Evolutionary conservation across 2,113 vertebrate species (phyloP).

Genomic region (Grantiella picta): DNA sequence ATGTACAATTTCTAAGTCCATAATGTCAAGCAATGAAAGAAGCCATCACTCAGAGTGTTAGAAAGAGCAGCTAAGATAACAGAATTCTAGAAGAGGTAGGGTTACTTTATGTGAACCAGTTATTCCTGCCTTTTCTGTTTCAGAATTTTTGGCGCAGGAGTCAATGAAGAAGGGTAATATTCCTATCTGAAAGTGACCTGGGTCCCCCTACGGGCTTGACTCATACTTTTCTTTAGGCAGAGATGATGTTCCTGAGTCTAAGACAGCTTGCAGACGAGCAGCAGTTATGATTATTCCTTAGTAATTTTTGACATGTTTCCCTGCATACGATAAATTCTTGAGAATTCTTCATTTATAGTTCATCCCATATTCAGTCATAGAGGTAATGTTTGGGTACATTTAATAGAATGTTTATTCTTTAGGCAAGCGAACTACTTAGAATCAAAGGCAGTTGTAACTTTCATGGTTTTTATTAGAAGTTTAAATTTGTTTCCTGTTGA

Average conservation of each 20-base stretch:
- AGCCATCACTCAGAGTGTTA: not conserved
- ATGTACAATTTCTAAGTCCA: not conserved
- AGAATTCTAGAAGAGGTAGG: not conserved
- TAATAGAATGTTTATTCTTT: not conserved
- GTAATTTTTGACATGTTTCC: not conserved
- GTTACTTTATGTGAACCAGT: not conserved
- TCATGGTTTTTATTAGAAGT: not conserved
- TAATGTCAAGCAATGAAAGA: not conserved
- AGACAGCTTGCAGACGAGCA: not conserved
- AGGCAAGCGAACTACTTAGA: not conserved
- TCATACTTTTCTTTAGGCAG: not conserved
- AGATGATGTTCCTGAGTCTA: not conserved
- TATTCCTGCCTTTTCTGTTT: not conserved
- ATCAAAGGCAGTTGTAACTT: not conserved
- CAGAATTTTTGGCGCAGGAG: not conserved
- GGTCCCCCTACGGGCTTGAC: not conserved
- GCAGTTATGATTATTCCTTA: not conserved
- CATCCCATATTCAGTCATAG: not conserved
- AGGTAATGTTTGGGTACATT: not conserved
- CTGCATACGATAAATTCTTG: not conserved
- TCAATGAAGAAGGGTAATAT: not conserved
- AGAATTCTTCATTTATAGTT: not conserved
- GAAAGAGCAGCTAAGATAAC: not conserved
- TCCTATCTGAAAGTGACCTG: not conserved
- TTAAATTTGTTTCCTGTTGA: not conserved